phyloP scores from a whole-genome alignment of 2,888 invertebrate species.

The Cybosia mesomella region DNA sequence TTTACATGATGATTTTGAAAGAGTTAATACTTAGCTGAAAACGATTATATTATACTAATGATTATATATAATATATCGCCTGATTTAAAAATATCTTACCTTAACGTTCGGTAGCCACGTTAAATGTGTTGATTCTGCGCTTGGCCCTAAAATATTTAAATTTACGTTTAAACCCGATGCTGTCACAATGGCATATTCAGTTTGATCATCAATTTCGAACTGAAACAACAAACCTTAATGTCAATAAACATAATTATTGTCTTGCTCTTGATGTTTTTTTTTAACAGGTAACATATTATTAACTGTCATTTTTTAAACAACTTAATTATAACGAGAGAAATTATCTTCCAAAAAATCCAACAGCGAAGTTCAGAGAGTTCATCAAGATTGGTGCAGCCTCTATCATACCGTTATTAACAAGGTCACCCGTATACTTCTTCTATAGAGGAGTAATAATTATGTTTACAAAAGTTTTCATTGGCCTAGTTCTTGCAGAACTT shows the following conservation, averaged over 20 bases:
- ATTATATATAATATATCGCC: no score
- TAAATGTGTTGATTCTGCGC: background rate
- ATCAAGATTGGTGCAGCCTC: no score
- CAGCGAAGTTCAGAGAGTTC: no score
- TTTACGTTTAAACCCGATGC: conserved; percentile 32
- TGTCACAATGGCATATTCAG: conserved; percentile 44
- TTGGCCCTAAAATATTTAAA: conserved; percentile 28
- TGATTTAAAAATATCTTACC: conserved; percentile 25
- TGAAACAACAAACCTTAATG: conserved; percentile 17
- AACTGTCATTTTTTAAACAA: background rate
- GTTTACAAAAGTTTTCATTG: background rate
- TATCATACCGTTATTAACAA: background rate
- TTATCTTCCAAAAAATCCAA: no score
- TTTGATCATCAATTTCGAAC: conserved; percentile 42
- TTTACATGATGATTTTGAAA: no score
- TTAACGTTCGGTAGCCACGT: conserved; percentile 37
- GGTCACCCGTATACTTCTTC: background rate
- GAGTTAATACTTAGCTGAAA: background rate
- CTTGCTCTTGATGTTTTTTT: background rate
- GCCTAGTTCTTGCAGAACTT: background rate
- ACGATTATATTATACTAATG: background rate
- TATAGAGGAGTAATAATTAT: background rate
- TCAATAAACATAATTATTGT: background rate
- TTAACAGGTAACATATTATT: no score
- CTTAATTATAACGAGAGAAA: background rate